phyloP scores from a whole-genome alignment of 2,797 vertebrate species.

The Mallotus villosus region DNA sequence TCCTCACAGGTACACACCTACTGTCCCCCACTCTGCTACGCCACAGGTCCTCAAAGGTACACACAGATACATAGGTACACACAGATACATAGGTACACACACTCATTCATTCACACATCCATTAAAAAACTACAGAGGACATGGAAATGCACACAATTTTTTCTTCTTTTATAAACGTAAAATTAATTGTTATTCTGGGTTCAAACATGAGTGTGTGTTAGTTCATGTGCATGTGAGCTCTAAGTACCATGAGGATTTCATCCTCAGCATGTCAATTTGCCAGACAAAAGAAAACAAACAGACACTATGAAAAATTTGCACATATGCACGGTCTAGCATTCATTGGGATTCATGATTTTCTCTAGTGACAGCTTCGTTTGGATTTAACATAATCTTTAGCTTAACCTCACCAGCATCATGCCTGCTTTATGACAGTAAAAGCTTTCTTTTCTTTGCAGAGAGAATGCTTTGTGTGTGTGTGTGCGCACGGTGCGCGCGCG shows the following conservation, averaged over 20 bases:
- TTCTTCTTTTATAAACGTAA: too few species aligned
- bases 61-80: background rate
- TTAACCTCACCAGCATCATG: too few species aligned
- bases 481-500: constrained; percentile 17
- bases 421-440: too few species aligned
- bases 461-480: constrained; percentile 30
- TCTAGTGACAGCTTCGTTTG: too few species aligned
- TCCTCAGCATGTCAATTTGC: constrained; percentile 40
- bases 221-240: background rate
- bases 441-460: background rate
- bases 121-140: background rate
- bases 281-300: constrained; percentile 39
- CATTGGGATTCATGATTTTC: too few species aligned
- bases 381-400: too few species aligned
- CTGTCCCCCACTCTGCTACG: too few species aligned
- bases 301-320: constrained; percentile 9
- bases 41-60: too few species aligned
- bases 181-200: too few species aligned
- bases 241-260: constrained; percentile 23
- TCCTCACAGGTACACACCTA: too few species aligned
- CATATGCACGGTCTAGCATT: background rate
- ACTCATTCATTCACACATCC: background rate
- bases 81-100: constrained; percentile 6
- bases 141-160: background rate
- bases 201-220: background rate